phyloP scores from a whole-genome alignment of 1,140 invertebrate species.

The Heterodera carotae region DNA sequence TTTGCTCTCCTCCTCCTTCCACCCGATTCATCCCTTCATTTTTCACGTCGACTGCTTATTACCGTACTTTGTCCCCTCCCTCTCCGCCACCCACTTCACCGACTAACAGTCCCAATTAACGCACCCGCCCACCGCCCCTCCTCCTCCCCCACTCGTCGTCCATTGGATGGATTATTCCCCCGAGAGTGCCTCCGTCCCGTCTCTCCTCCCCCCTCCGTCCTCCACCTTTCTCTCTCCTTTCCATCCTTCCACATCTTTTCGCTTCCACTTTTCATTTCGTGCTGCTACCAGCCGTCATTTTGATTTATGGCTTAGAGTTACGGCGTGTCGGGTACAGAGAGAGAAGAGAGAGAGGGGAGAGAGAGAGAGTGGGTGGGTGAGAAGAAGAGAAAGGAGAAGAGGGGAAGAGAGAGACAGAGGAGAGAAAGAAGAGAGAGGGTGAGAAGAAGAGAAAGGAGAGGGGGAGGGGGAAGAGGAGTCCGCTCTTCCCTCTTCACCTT shows the following conservation, averaged over 20 bases:
- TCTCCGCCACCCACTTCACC: background rate
- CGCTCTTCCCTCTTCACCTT: constrained; percentile 5
- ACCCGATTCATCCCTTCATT: background rate
- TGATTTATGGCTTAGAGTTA: constrained; percentile 27
- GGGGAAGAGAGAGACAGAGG: background rate
- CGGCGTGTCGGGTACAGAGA: background rate
- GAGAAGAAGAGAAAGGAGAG: background rate
- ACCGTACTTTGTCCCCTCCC: background rate
- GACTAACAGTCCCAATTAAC: constrained; percentile 1
- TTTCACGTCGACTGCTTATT: background rate
- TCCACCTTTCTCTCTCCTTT: background rate
- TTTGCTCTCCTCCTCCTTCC: background rate
- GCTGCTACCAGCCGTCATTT: constrained; percentile 13
- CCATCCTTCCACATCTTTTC: background rate
- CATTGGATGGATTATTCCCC: constrained; percentile 16
- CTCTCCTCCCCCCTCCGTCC: background rate
- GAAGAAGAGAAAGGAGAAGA: background rate
- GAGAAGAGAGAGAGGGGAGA: background rate
- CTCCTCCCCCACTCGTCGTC: background rate
- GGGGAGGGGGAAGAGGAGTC: background rate
- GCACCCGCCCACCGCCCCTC: background rate
- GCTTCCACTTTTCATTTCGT: background rate
- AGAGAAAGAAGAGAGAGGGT: too few relatives aligned
- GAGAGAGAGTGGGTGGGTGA: too few relatives aligned
- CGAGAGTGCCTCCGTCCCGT: background rate